phyloP scores from a whole-genome alignment of 2,797 vertebrate species.

The Rhynchotus rufescens region DNA sequence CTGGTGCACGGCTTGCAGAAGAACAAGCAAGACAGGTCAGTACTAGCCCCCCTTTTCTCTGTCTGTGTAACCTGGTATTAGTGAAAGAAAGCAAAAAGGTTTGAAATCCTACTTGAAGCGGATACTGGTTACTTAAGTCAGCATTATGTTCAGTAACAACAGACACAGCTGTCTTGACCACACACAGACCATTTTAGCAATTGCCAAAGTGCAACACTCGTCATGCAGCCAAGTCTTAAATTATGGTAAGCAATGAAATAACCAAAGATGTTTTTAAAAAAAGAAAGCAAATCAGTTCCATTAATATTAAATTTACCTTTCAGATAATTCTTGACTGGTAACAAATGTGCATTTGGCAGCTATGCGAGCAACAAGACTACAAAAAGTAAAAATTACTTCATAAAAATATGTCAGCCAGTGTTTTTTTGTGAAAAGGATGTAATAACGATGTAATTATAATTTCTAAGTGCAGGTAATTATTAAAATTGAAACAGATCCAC shows the following conservation, averaged over 20 bases:
- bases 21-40: slow-evolving; percentile 59
- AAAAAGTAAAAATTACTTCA: slow-evolving; percentile 31
- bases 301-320: slow-evolving; percentile 63
- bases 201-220: slow-evolving; percentile 20
- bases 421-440: not conserved
- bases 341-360: not conserved
- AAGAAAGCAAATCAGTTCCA: slow-evolving; percentile 46
- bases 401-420: not conserved
- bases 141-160: slow-evolving; percentile 68
- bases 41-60: slow-evolving; percentile 62
- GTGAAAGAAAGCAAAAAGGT: slow-evolving; percentile 68
- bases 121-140: slow-evolving; percentile 74
- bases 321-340: slow-evolving; percentile 38
- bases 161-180: slow-evolving; percentile 74
- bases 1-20: not conserved
- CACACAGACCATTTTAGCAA: slow-evolving; percentile 69
- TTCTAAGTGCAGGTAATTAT: slow-evolving; percentile 36
- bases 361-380: not conserved
- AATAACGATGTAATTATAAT: slow-evolving; percentile 43
- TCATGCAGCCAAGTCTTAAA: slow-evolving; percentile 61
- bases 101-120: slow-evolving; percentile 70
- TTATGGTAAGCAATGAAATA: slow-evolving; percentile 64
- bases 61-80: slow-evolving; percentile 71
- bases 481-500: slow-evolving; percentile 4
- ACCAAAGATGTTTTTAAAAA: slow-evolving; percentile 18